Evolutionary conservation across 2,888 invertebrate species (phyloP), one percentile per base, ranked within the genome.

Genomic region (Eledona agricola): DNA sequence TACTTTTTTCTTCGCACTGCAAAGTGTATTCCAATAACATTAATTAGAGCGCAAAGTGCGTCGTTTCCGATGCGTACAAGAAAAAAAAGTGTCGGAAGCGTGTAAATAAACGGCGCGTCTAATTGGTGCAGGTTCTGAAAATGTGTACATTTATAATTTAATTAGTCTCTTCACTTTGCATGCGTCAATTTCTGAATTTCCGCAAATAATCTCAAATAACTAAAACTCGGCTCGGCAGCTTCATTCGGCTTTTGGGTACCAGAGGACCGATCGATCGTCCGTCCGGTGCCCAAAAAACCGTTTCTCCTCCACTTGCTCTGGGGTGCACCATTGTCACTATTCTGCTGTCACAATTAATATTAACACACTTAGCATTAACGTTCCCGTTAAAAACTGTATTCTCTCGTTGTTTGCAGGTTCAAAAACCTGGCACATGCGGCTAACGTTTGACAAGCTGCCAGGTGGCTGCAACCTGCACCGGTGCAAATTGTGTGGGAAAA

Each of bases 351-450:
- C 68, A 64, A 66, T 67, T 68, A 67, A 69, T 67, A 55, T 51
- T 55, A 51, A 52, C 47, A 54, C 55, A 19, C 31, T 45, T 50
- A 45, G 20, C 37, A 50, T 51, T 55, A 55, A 46, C 45, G 40
- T 22, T 34, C 22, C 32, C 38, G 38, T 54, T 42, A 64, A 61
- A 57, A 57, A 65, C 58, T 78, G 78, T 79, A 77, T 79, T 78
- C 81, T n/a, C n/a, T n/a, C n/a, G n/a, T n/a, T n/a, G 80, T 82
- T 88, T 88, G 84, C 88, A 91, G 92, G 91, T 87, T 90, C 91
- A 80, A 90, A 90, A 87, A 90, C 90, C 85, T 91, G 91, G 90
- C 91, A 91, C 84, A 91, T 91, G 91, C 89, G 91, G 84, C 88
- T 91, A 82, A 91, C 91, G 81, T 92, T 91, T 85, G 92, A 92